Evolutionary conservation across 2,113 vertebrate species (phyloP).

Genomic region (Propithecus coquereli): DNA sequence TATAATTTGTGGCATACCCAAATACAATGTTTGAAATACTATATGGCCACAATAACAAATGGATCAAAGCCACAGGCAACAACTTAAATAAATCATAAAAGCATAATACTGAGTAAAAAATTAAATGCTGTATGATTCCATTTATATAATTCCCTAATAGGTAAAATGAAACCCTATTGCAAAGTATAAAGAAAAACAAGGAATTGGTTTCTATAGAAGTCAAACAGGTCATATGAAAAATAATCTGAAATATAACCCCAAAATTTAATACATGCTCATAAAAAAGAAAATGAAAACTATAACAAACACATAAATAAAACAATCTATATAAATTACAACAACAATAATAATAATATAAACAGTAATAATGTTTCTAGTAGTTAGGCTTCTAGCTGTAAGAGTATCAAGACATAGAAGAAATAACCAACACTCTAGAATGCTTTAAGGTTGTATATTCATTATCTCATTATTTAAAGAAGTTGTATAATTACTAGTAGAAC

Average conservation of each 20-base stretch:
- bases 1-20: not conserved
- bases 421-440: not conserved
- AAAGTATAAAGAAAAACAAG: not conserved
- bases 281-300: not conserved
- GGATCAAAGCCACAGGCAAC: not conserved
- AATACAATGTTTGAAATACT: not conserved
- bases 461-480: not conserved
- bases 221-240: not conserved
- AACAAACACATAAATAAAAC: not conserved
- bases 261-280: not conserved
- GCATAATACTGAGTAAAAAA: not conserved
- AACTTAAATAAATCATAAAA: not conserved
- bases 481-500: not conserved
- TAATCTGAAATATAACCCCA: not conserved
- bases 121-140: not conserved
- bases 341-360: not conserved
- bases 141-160: not conserved
- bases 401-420: not conserved
- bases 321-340: not conserved
- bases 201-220: not conserved
- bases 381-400: not conserved
- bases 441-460: not conserved
- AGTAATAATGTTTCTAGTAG: not conserved
- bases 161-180: not conserved
- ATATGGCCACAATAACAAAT: not conserved